Base-by-base conservation (phyloP, 2,888 invertebrate species). In the Euspilapteryx auroguttella region DNA sequence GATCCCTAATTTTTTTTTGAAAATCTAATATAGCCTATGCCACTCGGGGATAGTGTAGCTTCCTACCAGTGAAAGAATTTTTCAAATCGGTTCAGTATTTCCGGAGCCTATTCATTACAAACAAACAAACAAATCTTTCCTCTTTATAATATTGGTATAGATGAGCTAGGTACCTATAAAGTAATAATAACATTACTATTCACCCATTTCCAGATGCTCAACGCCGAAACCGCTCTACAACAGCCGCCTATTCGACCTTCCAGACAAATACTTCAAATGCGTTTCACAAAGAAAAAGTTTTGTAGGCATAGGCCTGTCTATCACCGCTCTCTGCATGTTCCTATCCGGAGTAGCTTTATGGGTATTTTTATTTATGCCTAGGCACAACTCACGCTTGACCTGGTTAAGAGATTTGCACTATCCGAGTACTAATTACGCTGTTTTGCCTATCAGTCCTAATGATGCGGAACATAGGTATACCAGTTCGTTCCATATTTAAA, bases 211-310 rank as follows among this genome's bases (percentile, higher is more conserved):
- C 68, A 81, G 81, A 40, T 81, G 81, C 37, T 55, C 45, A 23
- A 49, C 55, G 1, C 80, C 81, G 6, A 39, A 46, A 1, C 35
- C 50, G 1, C 44, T 73, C 1, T 57, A 42, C 41, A 66, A 68
- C 48, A 69, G 66, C 21, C 47, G 62, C 3, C 49, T 81, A 14
- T 63, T 63, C 39, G 64, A 75, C 7, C 42, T 81, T 12, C 49
- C 68, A 1, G 41, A 44, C 1, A 53, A 66, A 24, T 71, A 68
- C 39, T 62, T 81, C 36, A 40, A 42, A 1, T 81, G 81, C 37
- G 27, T 40, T 0, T 23, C 23, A 12, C 24, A 34, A 0, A 33
- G 42, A 2, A 38, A 40, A 3, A 42, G 38, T 2, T 42, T 46
- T 34, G 28, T 53, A 0, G 58, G 58, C 0, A 29, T 54, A 0